These are phyloP conservation scores for Drosophila quinaria DNA, from an alignment of 2,888 invertebrate species.

Conservation along the genomic window DNA sequence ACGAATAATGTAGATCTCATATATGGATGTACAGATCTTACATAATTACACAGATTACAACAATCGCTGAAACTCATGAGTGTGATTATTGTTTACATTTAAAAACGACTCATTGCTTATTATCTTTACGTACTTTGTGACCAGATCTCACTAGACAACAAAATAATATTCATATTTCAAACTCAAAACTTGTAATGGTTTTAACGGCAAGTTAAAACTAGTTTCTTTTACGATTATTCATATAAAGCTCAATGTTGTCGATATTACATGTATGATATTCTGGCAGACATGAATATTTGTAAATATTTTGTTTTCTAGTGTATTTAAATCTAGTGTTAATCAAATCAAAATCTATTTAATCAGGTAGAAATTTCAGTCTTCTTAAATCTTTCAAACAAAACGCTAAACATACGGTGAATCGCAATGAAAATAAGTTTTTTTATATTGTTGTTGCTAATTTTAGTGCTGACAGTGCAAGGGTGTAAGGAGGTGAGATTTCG, in stretches of 20 bases:
- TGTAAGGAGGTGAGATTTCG: not conserved
- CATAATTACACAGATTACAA: not conserved
- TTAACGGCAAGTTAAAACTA: no score
- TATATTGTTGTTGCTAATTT: not conserved
- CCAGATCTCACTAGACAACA: not conserved
- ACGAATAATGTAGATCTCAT: not conserved
- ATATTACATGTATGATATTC: no score
- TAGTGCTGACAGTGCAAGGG: not conserved
- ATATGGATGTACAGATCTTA: not conserved
- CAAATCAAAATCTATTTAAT: not conserved
- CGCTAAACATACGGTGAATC: not conserved
- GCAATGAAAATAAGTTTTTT: not conserved
- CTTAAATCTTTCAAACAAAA: not conserved
- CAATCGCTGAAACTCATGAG: not conserved
- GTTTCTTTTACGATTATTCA: not conserved
- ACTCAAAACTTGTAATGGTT: not conserved
- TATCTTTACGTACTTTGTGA: no score
- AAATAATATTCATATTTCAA: not conserved
- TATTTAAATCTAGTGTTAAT: not conserved
- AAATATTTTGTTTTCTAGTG: not conserved
- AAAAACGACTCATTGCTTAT: not conserved
- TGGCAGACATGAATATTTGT: no score
- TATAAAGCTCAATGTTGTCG: no score
- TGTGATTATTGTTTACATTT: not conserved
- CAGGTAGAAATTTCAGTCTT: not conserved